Evolutionary conservation across 1,140 invertebrate species (phyloP).

Genomic region (Ooceraea biroi): DNA sequence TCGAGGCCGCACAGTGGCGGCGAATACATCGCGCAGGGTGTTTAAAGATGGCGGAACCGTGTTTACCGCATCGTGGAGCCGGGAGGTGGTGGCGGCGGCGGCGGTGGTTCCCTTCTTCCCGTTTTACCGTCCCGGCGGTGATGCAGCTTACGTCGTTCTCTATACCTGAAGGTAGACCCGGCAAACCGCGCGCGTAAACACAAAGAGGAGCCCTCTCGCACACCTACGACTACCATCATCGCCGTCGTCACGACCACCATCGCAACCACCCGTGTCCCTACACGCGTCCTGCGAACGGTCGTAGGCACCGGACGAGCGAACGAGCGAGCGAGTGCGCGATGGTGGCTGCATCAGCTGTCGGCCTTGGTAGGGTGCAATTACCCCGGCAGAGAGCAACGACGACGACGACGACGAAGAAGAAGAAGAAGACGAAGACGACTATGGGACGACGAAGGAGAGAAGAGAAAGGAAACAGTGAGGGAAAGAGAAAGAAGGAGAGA

Average conservation of each 20-base stretch:
- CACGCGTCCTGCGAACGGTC: slow-evolving; percentile 42
- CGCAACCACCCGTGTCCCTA: slow-evolving; percentile 30
- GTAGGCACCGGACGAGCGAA: slow-evolving; percentile 46
- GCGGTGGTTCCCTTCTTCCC: slow-evolving; percentile 34
- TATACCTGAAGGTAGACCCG: slow-evolving; percentile 68
- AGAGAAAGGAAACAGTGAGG: slow-evolving; percentile 29
- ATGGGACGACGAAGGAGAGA: slow-evolving; percentile 37
- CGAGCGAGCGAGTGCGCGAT: slow-evolving; percentile 49
- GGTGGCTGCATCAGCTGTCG: slow-evolving; percentile 85
- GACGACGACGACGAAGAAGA: slow-evolving; percentile 68
- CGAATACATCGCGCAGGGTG: slow-evolving; percentile 55
- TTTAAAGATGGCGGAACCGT: slow-evolving; percentile 74
- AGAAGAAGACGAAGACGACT: slow-evolving; percentile 49
- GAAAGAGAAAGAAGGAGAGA: slow-evolving; percentile 46
- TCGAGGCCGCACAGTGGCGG: not conserved
- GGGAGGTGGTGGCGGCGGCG: slow-evolving; percentile 15
- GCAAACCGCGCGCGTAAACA: slow-evolving; percentile 44
- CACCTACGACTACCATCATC: slow-evolving; percentile 24
- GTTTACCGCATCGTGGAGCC: slow-evolving; percentile 66
- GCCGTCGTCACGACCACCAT: slow-evolving; percentile 23
- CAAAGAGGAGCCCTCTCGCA: slow-evolving; percentile 48
- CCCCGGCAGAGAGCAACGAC: slow-evolving; percentile 82
- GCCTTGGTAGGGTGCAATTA: slow-evolving; percentile 86
- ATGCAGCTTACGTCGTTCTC: slow-evolving; percentile 31
- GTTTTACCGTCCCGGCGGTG: slow-evolving; percentile 40